phyloP scores from a whole-genome alignment of 2,888 invertebrate genomes.

The Liopterus haemorrhoidalis region DNA sequence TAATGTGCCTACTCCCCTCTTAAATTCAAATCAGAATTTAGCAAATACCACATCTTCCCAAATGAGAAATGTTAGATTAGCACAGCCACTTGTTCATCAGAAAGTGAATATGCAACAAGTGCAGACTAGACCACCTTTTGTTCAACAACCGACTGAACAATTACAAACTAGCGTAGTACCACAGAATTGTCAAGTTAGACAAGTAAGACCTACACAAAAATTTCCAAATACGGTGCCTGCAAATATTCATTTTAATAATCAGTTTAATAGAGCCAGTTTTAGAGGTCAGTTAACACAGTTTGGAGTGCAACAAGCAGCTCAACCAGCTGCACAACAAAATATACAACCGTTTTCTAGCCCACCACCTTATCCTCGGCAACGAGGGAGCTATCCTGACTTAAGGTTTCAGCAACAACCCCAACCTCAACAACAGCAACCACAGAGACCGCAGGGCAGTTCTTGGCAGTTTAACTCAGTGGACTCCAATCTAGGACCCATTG shows the following conservation, averaged over 20 bases:
- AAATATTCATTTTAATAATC: conserved; percentile 18
- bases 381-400: conserved; percentile 31
- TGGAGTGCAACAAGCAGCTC: conserved; percentile 18
- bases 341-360: conserved; percentile 25
- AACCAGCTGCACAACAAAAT: conserved; percentile 18
- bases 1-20: conserved; percentile 15
- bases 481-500: conserved; percentile 16
- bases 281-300: conserved; percentile 19
- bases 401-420: conserved; percentile 17
- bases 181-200: conserved; percentile 12
- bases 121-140: conserved; percentile 8
- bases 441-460: conserved; percentile 56
- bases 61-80: conserved; percentile 7
- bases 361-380: conserved; percentile 34
- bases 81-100: conserved; percentile 15
- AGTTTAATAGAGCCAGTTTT: conserved; percentile 32
- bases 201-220: conserved; percentile 9
- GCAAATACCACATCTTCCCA: conserved; percentile 6
- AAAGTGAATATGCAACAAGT: conserved; percentile 16
- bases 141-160: conserved; percentile 4
- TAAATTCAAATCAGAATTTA: conserved; percentile 10
- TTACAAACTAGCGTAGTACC: too few relatives aligned
- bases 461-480: conserved; percentile 32
- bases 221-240: conserved; percentile 16
- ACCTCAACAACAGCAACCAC: conserved; percentile 17